Percentiles rank a stretch among this genome's conserved stretches.
Conservation (phyloP, 2,888 invertebrate species). For the Tipula vernalis region DNA sequence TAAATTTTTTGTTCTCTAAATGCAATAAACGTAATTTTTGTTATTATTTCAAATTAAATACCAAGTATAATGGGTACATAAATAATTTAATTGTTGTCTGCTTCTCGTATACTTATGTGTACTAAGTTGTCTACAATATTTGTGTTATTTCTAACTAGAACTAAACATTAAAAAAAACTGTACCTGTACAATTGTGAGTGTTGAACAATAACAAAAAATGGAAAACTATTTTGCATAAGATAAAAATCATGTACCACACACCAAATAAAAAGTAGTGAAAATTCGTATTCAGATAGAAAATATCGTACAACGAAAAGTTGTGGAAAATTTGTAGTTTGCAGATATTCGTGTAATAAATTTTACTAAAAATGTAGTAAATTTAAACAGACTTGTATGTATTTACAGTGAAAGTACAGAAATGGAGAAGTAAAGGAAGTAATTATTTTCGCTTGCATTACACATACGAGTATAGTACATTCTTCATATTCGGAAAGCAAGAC, state of each 20-base stretch:
- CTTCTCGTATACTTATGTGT: neutral
- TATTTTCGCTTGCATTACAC: too few species aligned
- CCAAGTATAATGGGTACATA: neutral
- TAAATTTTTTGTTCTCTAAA: neutral
- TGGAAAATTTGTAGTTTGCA: neutral
- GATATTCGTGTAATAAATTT: neutral
- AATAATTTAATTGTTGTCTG: neutral
- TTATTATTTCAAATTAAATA: neutral
- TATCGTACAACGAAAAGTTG: neutral
- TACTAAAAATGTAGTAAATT: neutral
- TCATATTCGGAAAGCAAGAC: too few species aligned
- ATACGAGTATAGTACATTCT: too few species aligned
- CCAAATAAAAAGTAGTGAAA: too few species aligned
- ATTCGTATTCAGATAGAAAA: neutral
- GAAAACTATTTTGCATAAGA: neutral
- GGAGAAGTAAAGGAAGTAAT: too few species aligned
- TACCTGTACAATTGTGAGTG: neutral
- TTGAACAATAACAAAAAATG: neutral
- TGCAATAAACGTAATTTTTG: neutral
- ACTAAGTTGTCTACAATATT: neutral
- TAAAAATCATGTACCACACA: too few species aligned
- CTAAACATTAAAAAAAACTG: neutral
- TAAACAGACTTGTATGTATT: too few species aligned
- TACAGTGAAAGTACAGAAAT: too few species aligned
- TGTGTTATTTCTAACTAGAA: neutral